Evolutionary conservation across 2,888 invertebrate genomes (phyloP).

Genomic region (Anagyrus pseudococci): DNA sequence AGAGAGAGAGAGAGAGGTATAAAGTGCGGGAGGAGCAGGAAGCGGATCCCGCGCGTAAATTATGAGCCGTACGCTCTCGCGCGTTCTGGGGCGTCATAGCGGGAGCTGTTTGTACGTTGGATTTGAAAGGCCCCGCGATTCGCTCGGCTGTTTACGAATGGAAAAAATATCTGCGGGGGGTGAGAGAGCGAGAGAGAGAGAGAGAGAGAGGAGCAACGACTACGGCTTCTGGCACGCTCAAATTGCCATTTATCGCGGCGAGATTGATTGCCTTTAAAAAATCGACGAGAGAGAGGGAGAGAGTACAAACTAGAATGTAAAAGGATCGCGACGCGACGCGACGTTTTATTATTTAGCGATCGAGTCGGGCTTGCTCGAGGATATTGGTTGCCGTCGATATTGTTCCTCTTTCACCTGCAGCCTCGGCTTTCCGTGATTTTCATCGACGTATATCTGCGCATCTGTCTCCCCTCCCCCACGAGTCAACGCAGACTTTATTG

Average conservation of each 20-base stretch:
- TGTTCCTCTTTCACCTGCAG: too few species aligned
- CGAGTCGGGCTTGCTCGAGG: too few species aligned
- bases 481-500: too few species aligned
- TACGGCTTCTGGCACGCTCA: not conserved
- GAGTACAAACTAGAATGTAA: too few species aligned
- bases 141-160: not conserved
- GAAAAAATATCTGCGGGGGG: conserved; percentile 13
- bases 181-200: not conserved
- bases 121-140: conserved; percentile 11
- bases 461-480: too few species aligned
- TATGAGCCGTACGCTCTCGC: conserved; percentile 8
- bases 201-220: not conserved
- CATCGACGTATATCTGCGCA: too few species aligned
- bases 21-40: too few species aligned
- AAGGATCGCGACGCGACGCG: not conserved
- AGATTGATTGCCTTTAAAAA: conserved; percentile 13
- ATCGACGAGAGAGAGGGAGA: conserved; percentile 2
- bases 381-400: too few species aligned
- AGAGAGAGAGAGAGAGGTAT: too few species aligned
- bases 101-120: conserved; percentile 6
- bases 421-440: too few species aligned
- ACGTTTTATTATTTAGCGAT: too few species aligned
- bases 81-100: not conserved
- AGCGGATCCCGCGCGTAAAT: conserved; percentile 29
- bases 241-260: conserved; percentile 9